Conservation (phyloP, 2,888 invertebrate genomes). For the Resseliella maxima region DNA sequence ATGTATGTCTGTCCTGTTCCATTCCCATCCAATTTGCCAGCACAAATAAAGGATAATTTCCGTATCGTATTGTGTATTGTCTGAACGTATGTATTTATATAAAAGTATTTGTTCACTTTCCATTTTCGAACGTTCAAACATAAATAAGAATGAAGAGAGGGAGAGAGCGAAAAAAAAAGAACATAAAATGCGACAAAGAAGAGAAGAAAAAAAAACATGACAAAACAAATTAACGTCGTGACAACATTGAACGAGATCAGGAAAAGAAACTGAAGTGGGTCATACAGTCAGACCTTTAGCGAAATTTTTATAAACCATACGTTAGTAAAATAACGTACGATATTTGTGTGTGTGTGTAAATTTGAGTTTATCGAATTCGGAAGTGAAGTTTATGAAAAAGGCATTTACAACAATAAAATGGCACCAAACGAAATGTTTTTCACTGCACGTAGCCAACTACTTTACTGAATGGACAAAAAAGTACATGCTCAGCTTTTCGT, state of each 20-base stretch:
- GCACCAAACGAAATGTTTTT: neutral
- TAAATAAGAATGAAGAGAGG: too few species aligned
- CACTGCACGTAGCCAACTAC: neutral
- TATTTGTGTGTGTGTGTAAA: neutral
- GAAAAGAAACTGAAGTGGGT: constrained; percentile 36
- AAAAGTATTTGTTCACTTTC: constrained; percentile 27
- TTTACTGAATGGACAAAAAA: neutral
- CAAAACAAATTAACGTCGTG: constrained; percentile 53
- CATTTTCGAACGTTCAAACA: constrained; percentile 8
- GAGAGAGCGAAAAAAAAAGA: too few species aligned
- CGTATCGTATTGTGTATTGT: constrained; percentile 17
- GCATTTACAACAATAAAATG: neutral
- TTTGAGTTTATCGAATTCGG: constrained; percentile 2
- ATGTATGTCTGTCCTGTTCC: neutral
- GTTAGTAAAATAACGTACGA: neutral
- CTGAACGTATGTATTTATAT: too few species aligned
- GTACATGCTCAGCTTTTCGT: too few species aligned
- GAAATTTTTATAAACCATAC: neutral
- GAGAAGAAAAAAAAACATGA: neutral
- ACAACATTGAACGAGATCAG: constrained; percentile 17
- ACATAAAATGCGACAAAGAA: neutral
- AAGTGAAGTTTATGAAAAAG: neutral
- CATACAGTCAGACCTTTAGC: neutral
- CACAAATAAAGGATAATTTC: constrained; percentile 51
- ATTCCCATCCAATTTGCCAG: neutral